A percentile compares a stretch with the other conserved stretches of the same genome.
Conservation (phyloP, 2,888 invertebrate genomes). For the Cactoblastis cactorum region DNA sequence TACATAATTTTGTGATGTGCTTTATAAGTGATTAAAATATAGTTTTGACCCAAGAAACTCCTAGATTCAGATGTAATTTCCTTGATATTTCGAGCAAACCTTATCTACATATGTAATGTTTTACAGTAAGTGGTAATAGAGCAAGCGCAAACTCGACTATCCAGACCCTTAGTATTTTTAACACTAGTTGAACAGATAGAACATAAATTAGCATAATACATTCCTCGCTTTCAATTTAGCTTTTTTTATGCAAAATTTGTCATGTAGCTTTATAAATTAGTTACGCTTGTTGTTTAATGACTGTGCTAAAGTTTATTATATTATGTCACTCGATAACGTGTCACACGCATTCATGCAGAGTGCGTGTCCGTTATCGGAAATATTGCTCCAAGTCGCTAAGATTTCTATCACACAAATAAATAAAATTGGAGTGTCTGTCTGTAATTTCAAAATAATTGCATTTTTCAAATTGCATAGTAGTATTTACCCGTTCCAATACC, state of each 20-base stretch:
- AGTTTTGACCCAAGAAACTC: background rate
- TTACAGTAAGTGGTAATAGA: background rate
- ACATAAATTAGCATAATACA: background rate
- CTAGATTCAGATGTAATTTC: background rate
- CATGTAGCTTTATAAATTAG: background rate
- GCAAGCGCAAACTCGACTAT: conserved; percentile 9
- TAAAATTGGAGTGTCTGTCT: too few species aligned
- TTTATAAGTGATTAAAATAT: background rate
- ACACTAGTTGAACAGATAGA: background rate
- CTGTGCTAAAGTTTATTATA: background rate
- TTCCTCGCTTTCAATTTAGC: background rate
- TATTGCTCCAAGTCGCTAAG: too few species aligned
- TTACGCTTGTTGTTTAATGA: background rate
- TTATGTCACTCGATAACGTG: background rate
- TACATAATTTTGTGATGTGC: background rate
- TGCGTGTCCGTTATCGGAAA: background rate
- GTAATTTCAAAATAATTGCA: too few species aligned
- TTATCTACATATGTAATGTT: background rate
- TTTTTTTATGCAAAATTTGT: background rate
- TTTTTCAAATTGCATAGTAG: too few species aligned
- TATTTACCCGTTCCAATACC: too few species aligned
- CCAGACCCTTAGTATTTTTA: background rate
- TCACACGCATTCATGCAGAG: background rate
- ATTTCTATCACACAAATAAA: too few species aligned
- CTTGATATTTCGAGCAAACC: background rate